Evolutionary conservation across 2,113 vertebrate genomes (phyloP).

Genomic region (Rhynchomys soricoides): DNA sequence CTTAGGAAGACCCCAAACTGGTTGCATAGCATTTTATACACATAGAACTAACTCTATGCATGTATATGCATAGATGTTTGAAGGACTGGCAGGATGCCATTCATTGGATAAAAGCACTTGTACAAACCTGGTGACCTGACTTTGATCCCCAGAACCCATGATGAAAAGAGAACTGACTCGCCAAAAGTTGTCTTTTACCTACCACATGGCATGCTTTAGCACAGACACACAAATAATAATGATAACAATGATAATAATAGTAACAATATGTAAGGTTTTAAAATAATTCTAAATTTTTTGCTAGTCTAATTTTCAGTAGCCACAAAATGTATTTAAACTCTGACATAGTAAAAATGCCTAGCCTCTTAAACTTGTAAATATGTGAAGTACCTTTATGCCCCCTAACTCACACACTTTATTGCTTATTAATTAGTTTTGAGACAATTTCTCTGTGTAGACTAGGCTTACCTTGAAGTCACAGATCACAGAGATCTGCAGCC

Average conservation of each 20-base stretch:
- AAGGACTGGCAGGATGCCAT: background rate
- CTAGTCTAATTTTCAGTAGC: constrained; percentile 46
- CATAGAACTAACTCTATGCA: background rate
- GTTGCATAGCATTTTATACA: background rate
- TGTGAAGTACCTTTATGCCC: background rate
- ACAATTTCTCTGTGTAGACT: background rate
- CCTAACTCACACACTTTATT: background rate
- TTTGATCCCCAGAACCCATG: background rate
- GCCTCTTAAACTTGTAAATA: constrained; percentile 30
- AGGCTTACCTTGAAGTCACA: background rate
- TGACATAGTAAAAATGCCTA: background rate
- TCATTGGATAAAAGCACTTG: background rate
- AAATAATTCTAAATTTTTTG: background rate
- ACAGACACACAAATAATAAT: background rate
- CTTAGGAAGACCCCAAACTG: constrained; percentile 32
- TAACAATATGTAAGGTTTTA: too few relatives aligned
- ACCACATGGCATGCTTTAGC: background rate
- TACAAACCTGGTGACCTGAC: background rate
- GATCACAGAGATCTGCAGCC: background rate
- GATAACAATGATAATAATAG: background rate
- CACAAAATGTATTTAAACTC: constrained; percentile 24
- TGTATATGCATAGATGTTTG: background rate
- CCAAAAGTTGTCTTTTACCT: background rate
- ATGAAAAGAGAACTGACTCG: background rate
- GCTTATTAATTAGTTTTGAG: background rate